Evolutionary conservation across 2,113 vertebrate species (phyloP).

Genomic region (Rhabdomys dilectus): DNA sequence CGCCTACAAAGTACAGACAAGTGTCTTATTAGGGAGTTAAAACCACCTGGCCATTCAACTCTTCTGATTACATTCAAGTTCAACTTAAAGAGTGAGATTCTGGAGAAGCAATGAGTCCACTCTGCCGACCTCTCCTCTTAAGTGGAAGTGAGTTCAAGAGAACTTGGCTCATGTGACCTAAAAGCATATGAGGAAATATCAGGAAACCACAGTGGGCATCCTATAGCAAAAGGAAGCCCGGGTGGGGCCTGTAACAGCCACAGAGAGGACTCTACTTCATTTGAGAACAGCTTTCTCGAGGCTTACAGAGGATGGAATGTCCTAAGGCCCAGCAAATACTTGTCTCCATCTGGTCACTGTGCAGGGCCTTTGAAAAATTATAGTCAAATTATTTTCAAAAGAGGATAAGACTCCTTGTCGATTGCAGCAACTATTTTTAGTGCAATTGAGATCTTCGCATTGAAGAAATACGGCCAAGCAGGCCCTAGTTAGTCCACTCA

Average conservation of each 20-base stretch:
- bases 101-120: slow-evolving; percentile 14
- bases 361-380: background rate
- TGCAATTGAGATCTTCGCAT: background rate
- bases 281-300: background rate
- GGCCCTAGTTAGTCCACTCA: background rate
- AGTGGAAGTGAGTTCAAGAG: slow-evolving; percentile 28
- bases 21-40: slow-evolving; percentile 7
- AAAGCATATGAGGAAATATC: background rate
- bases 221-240: background rate
- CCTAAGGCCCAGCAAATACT: background rate
- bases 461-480: background rate
- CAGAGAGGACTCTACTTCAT: background rate
- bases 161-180: slow-evolving; percentile 19
- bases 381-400: background rate
- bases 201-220: slow-evolving; percentile 34
- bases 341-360: background rate
- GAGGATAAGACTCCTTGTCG: background rate
- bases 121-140: slow-evolving; percentile 34
- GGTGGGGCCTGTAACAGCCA: background rate
- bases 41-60: background rate
- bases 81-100: slow-evolving; percentile 31
- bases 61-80: background rate
- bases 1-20: slow-evolving; percentile 35
- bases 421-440: background rate
- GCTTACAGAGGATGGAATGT: background rate